Conservation (phyloP, 2,113 vertebrate genomes). For the Chaetodon trifascialis region DNA sequence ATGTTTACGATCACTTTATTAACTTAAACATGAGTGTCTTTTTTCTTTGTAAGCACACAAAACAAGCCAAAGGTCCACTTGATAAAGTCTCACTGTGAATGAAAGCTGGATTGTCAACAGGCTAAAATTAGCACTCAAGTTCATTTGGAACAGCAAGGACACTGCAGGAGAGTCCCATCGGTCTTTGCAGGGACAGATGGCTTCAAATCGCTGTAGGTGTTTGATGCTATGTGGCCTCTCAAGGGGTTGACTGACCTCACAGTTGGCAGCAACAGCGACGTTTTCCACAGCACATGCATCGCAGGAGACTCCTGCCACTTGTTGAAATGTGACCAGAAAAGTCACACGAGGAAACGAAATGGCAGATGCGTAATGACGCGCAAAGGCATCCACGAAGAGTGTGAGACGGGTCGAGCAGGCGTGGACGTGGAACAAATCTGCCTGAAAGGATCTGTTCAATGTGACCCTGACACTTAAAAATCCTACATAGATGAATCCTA, state of each 20-base stretch:
- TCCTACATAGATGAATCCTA: neutral
- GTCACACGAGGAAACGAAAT: neutral
- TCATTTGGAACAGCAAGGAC: constrained; percentile 32
- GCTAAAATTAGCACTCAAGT: constrained; percentile 43
- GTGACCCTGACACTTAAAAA: neutral
- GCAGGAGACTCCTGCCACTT: neutral
- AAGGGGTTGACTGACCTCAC: neutral
- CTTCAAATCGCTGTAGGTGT: neutral
- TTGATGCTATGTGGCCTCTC: neutral
- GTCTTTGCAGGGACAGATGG: constrained; percentile 37
- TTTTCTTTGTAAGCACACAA: neutral
- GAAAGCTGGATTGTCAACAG: constrained; percentile 44
- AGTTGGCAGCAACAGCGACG: neutral
- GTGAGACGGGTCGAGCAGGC: neutral
- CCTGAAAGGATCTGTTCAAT: neutral
- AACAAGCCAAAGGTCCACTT: neutral
- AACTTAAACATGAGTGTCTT: neutral
- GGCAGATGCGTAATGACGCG: neutral
- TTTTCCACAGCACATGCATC: constrained; percentile 47
- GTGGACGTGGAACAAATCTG: neutral
- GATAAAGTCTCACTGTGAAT: neutral
- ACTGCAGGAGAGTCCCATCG: constrained; percentile 1
- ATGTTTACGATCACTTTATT: neutral
- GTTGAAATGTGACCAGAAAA: constrained; percentile 2
- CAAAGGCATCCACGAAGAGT: constrained; percentile 1